Evolutionary conservation across 2,888 invertebrate species (phyloP).

Genomic region (Orthosia incerta): DNA sequence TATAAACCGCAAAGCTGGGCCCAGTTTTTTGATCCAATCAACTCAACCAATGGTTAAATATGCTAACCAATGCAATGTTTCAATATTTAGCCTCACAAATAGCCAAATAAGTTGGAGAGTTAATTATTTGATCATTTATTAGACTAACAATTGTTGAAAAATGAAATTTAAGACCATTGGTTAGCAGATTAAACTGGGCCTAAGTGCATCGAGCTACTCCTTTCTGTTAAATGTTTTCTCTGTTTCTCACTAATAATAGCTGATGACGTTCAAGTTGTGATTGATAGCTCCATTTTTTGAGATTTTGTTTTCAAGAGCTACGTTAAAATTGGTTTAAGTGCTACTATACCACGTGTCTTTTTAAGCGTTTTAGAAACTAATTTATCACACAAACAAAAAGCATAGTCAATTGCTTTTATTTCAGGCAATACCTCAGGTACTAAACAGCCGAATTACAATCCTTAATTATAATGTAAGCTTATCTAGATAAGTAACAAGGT

Average conservation of each 20-base stretch:
- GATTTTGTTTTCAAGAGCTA: not conserved
- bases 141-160: too few relatives aligned
- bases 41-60: too few relatives aligned
- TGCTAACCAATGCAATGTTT: too few relatives aligned
- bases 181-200: not conserved
- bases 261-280: not conserved
- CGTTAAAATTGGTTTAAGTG: not conserved
- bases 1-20: not conserved
- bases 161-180: too few relatives aligned
- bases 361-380: not conserved
- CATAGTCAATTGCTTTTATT: conserved; percentile 1
- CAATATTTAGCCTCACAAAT: too few relatives aligned
- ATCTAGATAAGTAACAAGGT: not conserved
- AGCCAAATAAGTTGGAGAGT: too few relatives aligned
- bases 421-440: not conserved
- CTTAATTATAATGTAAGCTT: not conserved
- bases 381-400: not conserved
- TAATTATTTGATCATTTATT: too few relatives aligned
- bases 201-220: not conserved
- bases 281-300: not conserved
- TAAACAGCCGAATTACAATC: not conserved
- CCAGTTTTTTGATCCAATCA: too few relatives aligned
- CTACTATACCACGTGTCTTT: not conserved
- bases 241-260: not conserved
- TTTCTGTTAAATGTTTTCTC: not conserved